A percentile compares a stretch with the other conserved stretches of the same genome.
These are phyloP conservation scores for Zaprionus capensis DNA, from an alignment of 1,140 invertebrate species.

Conservation along the genomic window DNA sequence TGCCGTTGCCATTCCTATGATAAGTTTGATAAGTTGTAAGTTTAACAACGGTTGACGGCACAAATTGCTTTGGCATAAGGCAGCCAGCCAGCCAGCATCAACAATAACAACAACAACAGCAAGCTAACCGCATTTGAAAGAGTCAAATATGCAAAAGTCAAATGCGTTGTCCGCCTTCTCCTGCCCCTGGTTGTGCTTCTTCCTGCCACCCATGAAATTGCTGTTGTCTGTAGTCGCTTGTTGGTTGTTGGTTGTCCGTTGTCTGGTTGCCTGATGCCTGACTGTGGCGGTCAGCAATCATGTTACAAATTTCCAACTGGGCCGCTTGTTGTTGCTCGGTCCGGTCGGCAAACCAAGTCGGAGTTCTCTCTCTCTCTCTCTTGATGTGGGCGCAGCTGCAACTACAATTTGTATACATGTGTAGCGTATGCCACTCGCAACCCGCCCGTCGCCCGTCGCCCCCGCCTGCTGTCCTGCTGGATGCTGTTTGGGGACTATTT, in stretches of 20 bases:
- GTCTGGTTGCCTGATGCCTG: constrained; percentile 13
- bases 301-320: constrained; percentile 71
- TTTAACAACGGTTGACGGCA: constrained; percentile 79
- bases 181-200: constrained; percentile 8
- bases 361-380: neutral
- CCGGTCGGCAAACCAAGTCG: constrained; percentile 20
- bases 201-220: constrained; percentile 22
- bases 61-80: constrained; percentile 59
- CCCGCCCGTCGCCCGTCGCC: neutral
- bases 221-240: constrained; percentile 37
- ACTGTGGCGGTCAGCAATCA: constrained; percentile 57
- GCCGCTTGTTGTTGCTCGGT: constrained; percentile 25
- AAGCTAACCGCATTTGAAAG: constrained; percentile 55
- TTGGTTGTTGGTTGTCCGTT: constrained; percentile 18
- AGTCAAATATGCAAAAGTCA: constrained; percentile 82
- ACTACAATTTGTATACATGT: constrained; percentile 76
- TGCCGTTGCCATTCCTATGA: constrained; percentile 33
- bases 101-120: constrained; percentile 7
- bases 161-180: constrained; percentile 48
- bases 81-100: constrained; percentile 17
- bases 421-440: constrained; percentile 24
- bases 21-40: constrained; percentile 78
- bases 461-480: constrained; percentile 1
- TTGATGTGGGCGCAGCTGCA: constrained; percentile 54
- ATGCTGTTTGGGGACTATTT: constrained; percentile 52